A percentile compares a stretch with the other conserved stretches of the same genome.
Evolutionary conservation across 2,797 vertebrate species (phyloP).

Genomic region (Cirrhinus mrigala): DNA sequence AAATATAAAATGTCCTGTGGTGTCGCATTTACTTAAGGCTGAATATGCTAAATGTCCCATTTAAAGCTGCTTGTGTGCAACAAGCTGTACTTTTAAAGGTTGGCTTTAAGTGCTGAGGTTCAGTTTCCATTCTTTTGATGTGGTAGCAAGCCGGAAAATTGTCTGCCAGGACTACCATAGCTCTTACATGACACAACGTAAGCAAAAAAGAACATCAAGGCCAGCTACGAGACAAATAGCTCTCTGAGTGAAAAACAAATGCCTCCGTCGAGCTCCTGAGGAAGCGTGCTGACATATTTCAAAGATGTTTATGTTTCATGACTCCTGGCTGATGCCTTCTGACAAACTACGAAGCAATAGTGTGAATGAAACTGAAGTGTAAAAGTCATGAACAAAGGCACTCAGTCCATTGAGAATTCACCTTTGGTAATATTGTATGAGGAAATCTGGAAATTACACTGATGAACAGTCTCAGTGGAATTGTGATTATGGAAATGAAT

Average conservation of each 20-base stretch:
- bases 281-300: slow-evolving; percentile 22
- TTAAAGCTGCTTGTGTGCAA: slow-evolving; percentile 17
- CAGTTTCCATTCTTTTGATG: slow-evolving; percentile 22
- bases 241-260: slow-evolving; percentile 25
- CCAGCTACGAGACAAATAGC: slow-evolving; percentile 36
- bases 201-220: slow-evolving; percentile 34
- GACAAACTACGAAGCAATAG: slow-evolving; percentile 9
- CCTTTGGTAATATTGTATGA: neutral
- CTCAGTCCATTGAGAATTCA: neutral
- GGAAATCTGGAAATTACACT: neutral
- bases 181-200: slow-evolving; percentile 14
- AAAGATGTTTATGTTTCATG: slow-evolving; percentile 40
- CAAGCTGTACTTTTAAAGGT: neutral
- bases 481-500: neutral
- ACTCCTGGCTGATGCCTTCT: slow-evolving; percentile 19
- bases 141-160: slow-evolving; percentile 21
- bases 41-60: neutral
- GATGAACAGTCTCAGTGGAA: slow-evolving; percentile 5
- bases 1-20: neutral
- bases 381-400: slow-evolving; percentile 2
- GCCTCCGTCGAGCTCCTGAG: slow-evolving; percentile 5
- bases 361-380: neutral
- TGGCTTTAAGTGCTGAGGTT: slow-evolving; percentile 8
- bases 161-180: slow-evolving; percentile 26
- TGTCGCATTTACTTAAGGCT: neutral